phyloP scores from a whole-genome alignment of 2,888 invertebrate genomes.

The Meteorus cinctellus region DNA sequence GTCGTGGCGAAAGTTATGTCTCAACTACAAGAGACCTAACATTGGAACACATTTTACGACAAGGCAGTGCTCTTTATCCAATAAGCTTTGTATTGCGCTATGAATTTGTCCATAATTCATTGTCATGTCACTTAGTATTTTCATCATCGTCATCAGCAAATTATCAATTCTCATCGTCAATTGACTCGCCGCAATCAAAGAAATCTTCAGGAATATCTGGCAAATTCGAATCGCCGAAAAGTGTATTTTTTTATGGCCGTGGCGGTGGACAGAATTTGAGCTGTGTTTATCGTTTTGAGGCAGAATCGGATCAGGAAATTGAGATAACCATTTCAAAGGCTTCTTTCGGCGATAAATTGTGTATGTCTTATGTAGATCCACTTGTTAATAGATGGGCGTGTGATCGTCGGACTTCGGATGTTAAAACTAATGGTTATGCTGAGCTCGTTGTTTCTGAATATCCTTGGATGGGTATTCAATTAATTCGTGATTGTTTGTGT shows the following conservation, averaged over 20 bases:
- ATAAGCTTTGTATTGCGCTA: conserved; percentile 86
- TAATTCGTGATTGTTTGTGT: conserved; percentile 83
- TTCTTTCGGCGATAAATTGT: conserved; percentile 81
- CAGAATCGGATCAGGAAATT: conserved; percentile 80
- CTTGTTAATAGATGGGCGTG: conserved; percentile 81
- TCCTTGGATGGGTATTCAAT: conserved; percentile 75
- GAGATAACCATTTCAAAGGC: conserved; percentile 82
- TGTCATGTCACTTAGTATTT: conserved; percentile 70
- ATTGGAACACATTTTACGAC: conserved; percentile 83
- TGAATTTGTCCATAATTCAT: conserved; percentile 83
- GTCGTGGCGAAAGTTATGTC: conserved; percentile 83
- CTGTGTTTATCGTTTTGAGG: conserved; percentile 85
- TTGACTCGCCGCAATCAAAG: conserved; percentile 3
- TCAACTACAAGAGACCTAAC: conserved; percentile 85
- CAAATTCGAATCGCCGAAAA: conserved; percentile 83
- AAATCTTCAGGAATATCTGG: conserved; percentile 69
- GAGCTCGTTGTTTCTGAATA: conserved; percentile 65
- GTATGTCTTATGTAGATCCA: conserved; percentile 80
- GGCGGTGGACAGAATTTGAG: conserved; percentile 86
- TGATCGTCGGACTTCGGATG: conserved; percentile 70
- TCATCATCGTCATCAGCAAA: conserved; percentile 58
- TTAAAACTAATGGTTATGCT: conserved; percentile 54
- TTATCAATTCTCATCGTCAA: conserved; percentile 46
- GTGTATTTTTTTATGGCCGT: conserved; percentile 87
- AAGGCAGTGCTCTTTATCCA: conserved; percentile 87